phyloP scores from a whole-genome alignment of 2,113 vertebrate genomes.

The Ia io region DNA sequence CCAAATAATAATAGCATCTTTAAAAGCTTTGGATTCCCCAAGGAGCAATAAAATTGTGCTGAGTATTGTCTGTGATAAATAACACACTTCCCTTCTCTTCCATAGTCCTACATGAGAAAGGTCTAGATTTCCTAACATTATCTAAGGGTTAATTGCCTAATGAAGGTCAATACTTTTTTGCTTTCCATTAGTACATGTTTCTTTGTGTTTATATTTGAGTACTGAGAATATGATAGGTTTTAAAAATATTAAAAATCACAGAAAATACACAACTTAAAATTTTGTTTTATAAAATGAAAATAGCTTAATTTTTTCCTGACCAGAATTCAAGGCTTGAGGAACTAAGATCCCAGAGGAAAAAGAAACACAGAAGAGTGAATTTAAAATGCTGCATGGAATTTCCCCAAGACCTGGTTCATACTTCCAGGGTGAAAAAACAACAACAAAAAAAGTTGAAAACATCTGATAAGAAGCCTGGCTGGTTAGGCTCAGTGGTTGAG shows the following conservation, averaged over 20 bases:
- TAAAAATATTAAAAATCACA: slow-evolving; percentile 21
- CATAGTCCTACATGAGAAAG: slow-evolving; percentile 52
- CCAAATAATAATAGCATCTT: slow-evolving; percentile 73
- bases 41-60: slow-evolving; percentile 70
- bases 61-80: slow-evolving; percentile 69
- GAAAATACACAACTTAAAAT: neutral
- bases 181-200: neutral
- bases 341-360: neutral
- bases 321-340: neutral
- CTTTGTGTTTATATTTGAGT: slow-evolving; percentile 28
- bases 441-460: neutral
- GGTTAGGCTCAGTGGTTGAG: no score
- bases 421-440: neutral
- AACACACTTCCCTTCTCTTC: slow-evolving; percentile 38
- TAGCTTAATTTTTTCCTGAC: neutral
- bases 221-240: slow-evolving; percentile 9
- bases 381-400: neutral
- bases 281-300: slow-evolving; percentile 29
- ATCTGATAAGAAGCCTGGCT: neutral
- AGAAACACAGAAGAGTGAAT: neutral
- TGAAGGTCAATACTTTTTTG: slow-evolving; percentile 30
- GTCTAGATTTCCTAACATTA: slow-evolving; percentile 53
- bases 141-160: slow-evolving; percentile 13
- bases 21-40: slow-evolving; percentile 69
- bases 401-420: neutral